Percentiles rank a stretch among this genome's conserved stretches.
Conservation (phyloP, 2,797 vertebrate species). For the Octomys mimax region DNA sequence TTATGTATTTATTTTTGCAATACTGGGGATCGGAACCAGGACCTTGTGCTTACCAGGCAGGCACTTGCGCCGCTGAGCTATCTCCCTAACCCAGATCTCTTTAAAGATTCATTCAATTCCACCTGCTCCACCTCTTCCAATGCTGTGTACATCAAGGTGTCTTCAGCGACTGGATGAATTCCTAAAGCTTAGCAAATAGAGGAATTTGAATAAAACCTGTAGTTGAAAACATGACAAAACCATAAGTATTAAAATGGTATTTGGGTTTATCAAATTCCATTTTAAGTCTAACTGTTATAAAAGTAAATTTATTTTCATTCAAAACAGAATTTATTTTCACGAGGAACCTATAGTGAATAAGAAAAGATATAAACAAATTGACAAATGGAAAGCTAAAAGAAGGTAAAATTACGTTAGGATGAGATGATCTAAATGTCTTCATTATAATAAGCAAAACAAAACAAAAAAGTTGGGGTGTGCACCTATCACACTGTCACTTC, state of each 20-base stretch:
- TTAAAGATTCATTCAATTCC: background rate
- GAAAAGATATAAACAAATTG: conserved; percentile 48
- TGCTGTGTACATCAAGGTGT: background rate
- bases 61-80: no score
- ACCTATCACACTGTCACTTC: conserved; percentile 38
- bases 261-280: background rate
- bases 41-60: no score
- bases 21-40: no score
- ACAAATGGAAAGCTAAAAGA: conserved; percentile 59
- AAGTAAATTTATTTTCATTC: conserved; percentile 34
- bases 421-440: conserved; percentile 39
- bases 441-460: conserved; percentile 7
- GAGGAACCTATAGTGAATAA: conserved; percentile 20
- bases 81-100: background rate
- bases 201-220: background rate
- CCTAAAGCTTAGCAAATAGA: background rate
- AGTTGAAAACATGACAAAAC: background rate
- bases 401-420: conserved; percentile 56
- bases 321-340: conserved; percentile 53
- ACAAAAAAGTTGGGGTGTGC: background rate
- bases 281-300: conserved; percentile 11
- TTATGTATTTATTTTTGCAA: no score
- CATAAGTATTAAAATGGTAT: background rate
- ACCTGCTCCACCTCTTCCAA: background rate
- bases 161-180: background rate